phyloP scores from a whole-genome alignment of 2,888 invertebrate genomes.

The Galerucella calmariensis region DNA sequence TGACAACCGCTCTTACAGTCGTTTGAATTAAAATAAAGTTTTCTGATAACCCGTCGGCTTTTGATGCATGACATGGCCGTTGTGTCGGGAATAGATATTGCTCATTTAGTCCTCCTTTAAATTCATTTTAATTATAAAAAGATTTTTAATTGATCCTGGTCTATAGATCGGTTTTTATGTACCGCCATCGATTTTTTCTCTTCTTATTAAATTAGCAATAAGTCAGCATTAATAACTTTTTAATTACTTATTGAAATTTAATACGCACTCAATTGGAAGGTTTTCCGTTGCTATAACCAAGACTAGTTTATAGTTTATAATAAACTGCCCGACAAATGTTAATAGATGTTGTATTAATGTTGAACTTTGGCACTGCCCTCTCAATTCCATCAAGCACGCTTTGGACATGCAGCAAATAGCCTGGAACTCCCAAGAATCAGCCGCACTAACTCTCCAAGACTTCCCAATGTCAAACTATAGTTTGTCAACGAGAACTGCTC shows the following conservation, averaged over 20 bases:
- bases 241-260: not conserved
- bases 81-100: slow-evolving; percentile 62
- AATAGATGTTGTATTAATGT: no score
- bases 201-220: slow-evolving; percentile 42
- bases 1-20: slow-evolving; percentile 38
- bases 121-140: slow-evolving; percentile 64
- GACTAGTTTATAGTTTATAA: not conserved
- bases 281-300: not conserved
- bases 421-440: no score
- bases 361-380: no score
- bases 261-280: not conserved
- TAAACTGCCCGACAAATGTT: no score
- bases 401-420: no score
- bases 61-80: slow-evolving; percentile 58
- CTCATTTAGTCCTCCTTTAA: slow-evolving; percentile 61
- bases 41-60: slow-evolving; percentile 60
- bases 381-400: no score
- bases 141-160: slow-evolving; percentile 63
- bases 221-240: slow-evolving; percentile 38
- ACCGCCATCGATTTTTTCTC: slow-evolving; percentile 53
- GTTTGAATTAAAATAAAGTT: slow-evolving; percentile 63
- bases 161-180: slow-evolving; percentile 57
- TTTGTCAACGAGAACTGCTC: no score
- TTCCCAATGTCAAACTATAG: no score
- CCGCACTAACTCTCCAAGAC: no score